Evolutionary conservation across 2,888 invertebrate genomes (phyloP).

Genomic region (Alloscopus bannaensis): DNA sequence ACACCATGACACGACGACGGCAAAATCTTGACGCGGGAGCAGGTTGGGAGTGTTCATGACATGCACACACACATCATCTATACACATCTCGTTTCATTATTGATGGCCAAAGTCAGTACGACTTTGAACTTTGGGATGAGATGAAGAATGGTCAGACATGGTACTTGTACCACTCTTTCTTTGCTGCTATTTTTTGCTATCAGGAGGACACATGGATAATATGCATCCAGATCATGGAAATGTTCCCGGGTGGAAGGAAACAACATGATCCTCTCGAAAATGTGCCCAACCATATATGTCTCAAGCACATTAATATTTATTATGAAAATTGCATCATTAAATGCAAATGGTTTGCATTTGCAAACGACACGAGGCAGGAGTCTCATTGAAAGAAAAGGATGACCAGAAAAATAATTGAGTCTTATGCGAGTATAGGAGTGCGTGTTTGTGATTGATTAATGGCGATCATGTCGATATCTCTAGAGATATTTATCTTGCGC

Average conservation of each 20-base stretch:
- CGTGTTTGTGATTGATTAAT: conserved; percentile 59
- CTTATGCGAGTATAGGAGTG: conserved; percentile 15
- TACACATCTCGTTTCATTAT: background rate
- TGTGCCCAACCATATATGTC: too few relatives aligned
- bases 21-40: conserved; percentile 7
- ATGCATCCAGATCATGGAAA: too few relatives aligned
- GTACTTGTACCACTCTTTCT: too few relatives aligned
- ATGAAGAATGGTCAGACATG: conserved; percentile 27
- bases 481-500: background rate
- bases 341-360: too few relatives aligned
- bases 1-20: background rate
- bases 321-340: too few relatives aligned
- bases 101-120: background rate
- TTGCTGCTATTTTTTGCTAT: too few relatives aligned
- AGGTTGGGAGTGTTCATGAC: conserved; percentile 9
- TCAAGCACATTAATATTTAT: too few relatives aligned
- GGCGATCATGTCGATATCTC: conserved; percentile 26
- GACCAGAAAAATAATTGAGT: conserved; percentile 21
- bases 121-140: conserved; percentile 17
- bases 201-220: too few relatives aligned
- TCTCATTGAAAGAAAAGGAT: background rate
- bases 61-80: background rate
- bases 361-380: background rate
- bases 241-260: too few relatives aligned
- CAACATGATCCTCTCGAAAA: too few relatives aligned